phyloP scores from a whole-genome alignment of 2,888 invertebrate species.

The Selenia dentaria region DNA sequence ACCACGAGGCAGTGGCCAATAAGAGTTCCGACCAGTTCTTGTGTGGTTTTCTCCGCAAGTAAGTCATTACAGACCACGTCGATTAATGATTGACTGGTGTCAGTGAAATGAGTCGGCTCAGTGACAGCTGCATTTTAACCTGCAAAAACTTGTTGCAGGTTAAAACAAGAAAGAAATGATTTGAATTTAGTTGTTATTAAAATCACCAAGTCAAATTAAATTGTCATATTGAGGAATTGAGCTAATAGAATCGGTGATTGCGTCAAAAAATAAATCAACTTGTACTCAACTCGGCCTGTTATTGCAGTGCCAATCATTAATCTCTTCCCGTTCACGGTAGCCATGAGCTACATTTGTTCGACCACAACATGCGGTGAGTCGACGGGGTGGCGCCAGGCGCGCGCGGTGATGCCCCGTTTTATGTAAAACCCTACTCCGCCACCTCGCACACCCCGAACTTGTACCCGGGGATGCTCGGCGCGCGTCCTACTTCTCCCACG shows the following conservation, averaged over 20 bases:
- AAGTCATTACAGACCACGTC: background rate
- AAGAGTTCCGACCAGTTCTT: background rate
- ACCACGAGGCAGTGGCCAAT: background rate
- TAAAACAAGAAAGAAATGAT: no score
- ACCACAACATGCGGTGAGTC: no score
- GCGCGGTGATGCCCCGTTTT: slow-evolving; percentile 4
- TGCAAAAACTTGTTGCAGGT: no score
- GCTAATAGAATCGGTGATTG: slow-evolving; percentile 4
- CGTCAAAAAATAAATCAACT: slow-evolving; percentile 20
- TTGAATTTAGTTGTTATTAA: background rate
- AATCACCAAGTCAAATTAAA: slow-evolving; percentile 2
- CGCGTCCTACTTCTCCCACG: no score
- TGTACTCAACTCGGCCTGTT: slow-evolving; percentile 19
- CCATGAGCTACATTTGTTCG: slow-evolving; percentile 23
- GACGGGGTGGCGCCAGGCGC: background rate
- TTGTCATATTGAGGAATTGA: slow-evolving; percentile 7
- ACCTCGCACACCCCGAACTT: slow-evolving; percentile 3
- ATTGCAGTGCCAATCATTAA: slow-evolving; percentile 21
- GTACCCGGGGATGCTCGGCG: background rate
- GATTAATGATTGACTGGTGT: background rate
- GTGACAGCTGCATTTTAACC: no score
- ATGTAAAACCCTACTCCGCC: slow-evolving; percentile 32
- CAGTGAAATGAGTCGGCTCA: no score
- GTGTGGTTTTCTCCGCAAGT: background rate
- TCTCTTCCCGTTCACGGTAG: background rate